Conservation (phyloP, 23 tunicate species). For the Ciona savignyi region DNA sequence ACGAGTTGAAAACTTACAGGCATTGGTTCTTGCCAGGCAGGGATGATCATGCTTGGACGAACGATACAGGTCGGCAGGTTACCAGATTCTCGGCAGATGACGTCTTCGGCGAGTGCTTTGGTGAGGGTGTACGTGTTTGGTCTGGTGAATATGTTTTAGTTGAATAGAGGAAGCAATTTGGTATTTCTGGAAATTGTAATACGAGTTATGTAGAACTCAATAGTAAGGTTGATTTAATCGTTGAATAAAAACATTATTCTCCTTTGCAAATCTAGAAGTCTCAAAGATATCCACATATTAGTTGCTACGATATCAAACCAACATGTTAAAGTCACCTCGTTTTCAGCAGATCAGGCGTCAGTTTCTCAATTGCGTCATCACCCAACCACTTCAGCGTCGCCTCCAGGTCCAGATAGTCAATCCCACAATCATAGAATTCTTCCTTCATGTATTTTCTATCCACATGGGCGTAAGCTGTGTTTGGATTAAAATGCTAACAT, state of each 20-base stretch:
- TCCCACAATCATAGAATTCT: conserved; percentile 9
- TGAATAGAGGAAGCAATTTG: too few relatives aligned
- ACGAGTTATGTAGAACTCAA: too few relatives aligned
- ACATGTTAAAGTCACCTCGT: too few relatives aligned
- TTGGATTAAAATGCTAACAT: too few relatives aligned
- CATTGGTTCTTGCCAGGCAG: conserved; percentile 20
- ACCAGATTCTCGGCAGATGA: conserved; percentile 9
- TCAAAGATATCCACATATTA: neutral
- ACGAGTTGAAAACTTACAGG: conserved; percentile 15
- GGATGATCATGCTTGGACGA: conserved; percentile 40
- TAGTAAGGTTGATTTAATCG: too few relatives aligned
- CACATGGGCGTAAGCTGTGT: conserved; percentile 23
- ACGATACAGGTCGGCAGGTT: conserved; percentile 28
- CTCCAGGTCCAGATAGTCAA: conserved; percentile 30
- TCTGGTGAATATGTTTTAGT: too few relatives aligned
- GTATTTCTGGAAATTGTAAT: too few relatives aligned
- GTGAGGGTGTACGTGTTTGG: conserved; percentile 50
- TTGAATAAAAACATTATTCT: too few relatives aligned
- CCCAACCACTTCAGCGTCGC: conserved; percentile 24
- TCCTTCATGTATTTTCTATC: conserved; percentile 11
- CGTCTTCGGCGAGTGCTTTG: conserved; percentile 39
- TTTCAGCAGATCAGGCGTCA: conserved; percentile 6
- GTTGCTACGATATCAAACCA: too few relatives aligned
- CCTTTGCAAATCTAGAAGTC: neutral
- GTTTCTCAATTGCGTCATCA: conserved; percentile 11